phyloP scores from a whole-genome alignment of 1,140 invertebrate species.

The Hyphantria cunea region DNA sequence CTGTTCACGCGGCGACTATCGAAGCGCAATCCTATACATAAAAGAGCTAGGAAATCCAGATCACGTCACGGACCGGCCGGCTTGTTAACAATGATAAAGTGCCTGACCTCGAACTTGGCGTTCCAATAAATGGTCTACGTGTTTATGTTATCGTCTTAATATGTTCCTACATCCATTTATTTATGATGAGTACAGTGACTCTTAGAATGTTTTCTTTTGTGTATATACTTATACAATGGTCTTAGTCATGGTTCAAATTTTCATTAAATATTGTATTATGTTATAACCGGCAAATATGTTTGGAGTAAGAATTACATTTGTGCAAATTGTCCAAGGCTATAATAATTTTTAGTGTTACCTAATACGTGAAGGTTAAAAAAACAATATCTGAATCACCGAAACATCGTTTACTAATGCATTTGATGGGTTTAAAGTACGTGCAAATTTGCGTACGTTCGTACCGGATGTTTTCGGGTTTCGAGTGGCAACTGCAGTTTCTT shows the following conservation, averaged over 20 bases:
- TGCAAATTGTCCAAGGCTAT: neutral
- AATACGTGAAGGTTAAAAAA: neutral
- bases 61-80: conserved; percentile 34
- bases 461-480: conserved; percentile 8
- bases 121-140: conserved; percentile 16
- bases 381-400: conserved; percentile 9
- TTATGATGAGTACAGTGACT: neutral
- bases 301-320: too few species aligned
- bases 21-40: neutral
- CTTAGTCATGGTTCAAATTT: neutral
- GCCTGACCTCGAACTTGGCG: conserved; percentile 37
- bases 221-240: neutral
- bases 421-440: neutral
- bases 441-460: neutral
- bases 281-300: too few species aligned
- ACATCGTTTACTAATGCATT: conserved; percentile 5
- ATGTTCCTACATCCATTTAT: conserved; percentile 1
- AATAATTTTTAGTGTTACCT: neutral
- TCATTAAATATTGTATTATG: neutral
- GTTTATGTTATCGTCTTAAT: conserved; percentile 14
- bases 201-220: neutral
- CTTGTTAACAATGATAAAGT: conserved; percentile 37
- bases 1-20: neutral
- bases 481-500: conserved; percentile 17
- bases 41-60: conserved; percentile 24